A percentile compares a stretch with the other conserved stretches of the same genome.
These are phyloP conservation scores for Trichonephila inaurata DNA, from an alignment of 1,140 invertebrate species.

Conservation along the genomic window DNA sequence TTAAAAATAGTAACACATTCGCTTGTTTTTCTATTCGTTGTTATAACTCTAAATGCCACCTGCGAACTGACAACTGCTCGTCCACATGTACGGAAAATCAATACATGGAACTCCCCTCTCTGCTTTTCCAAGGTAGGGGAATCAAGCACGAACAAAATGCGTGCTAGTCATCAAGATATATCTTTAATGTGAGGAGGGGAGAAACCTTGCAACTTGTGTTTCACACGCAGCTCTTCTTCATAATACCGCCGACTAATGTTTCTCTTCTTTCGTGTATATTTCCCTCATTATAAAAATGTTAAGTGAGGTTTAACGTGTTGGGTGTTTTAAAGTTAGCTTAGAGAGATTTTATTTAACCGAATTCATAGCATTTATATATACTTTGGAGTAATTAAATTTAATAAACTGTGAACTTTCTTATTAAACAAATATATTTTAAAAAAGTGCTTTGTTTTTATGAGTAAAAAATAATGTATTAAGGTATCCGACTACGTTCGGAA, in stretches of 20 bases:
- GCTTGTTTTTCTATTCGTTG: not conserved
- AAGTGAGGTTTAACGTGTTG: no score
- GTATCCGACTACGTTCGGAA: no score
- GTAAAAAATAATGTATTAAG: no score
- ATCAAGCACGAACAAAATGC: constrained; percentile 33
- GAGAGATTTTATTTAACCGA: no score
- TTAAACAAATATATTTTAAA: no score
- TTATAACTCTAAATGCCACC: not conserved
- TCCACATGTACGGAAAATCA: not conserved
- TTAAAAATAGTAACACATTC: not conserved
- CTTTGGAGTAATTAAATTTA: no score
- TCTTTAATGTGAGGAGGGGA: constrained; percentile 11
- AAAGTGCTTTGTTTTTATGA: no score
- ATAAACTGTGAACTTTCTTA: no score
- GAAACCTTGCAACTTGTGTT: constrained; percentile 21
- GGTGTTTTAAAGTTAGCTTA: no score
- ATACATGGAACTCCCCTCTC: not conserved
- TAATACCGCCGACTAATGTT: not conserved
- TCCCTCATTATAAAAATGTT: no score
- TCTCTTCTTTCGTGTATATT: no score
- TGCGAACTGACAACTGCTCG: not conserved
- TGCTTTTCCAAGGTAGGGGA: not conserved
- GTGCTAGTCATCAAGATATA: not conserved
- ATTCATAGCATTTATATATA: no score
- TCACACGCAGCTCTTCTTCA: constrained; percentile 49